Base-by-base conservation (phyloP, 1,140 invertebrate species). In the Drosophila nasuta region DNA sequence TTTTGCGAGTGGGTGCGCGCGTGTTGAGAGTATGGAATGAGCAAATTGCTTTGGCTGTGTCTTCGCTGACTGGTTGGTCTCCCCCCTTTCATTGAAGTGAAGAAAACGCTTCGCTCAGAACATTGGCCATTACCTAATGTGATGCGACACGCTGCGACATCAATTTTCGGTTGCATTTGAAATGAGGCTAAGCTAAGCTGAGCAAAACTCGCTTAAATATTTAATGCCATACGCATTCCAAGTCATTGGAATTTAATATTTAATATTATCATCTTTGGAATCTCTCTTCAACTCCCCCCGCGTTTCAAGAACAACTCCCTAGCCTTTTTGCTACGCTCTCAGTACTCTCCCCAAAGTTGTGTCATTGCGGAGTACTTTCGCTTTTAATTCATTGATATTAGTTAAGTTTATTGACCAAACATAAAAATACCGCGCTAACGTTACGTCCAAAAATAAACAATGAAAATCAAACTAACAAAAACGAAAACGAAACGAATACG, bases 161-260 rank as follows among this genome's bases (percentile, higher is more conserved):
- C 72, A 87, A 87, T 87, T 87, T 86, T 79, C 71, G 82, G 82
- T 77, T 87, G 79, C 83, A 87, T 87, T 87, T 77, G 13, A 79
- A 87, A 87, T 87, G 83, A 87, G 77, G 77, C 41, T 58, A 33
- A 67, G 72, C 66, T 60, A 33, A 49, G 64, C 52, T 56, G 56
- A 54, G 65, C n/a, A 8, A 52, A 52, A 64, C 20, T 54, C 46
- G 15, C 48, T 81, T 87, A 57, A 87, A 87, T 87, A 73, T 87
- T 82, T 87, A 86, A 88, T 81, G 56, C 48, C 38, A 5, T 43
- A 69, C 54, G 67, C 67, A 64, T 54, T 28, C 46, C 58, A 62
- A 62, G 43, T 67, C 73, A 76, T 64, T 67, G 56, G 52, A 56
- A 45, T 73, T 86, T 49, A 81, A 86, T 86, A 86, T 81, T 86